Evolutionary conservation across 2,888 invertebrate genomes (phyloP), one percentile per base, ranked within the genome.

Genomic region (Creontiades dilutus): DNA sequence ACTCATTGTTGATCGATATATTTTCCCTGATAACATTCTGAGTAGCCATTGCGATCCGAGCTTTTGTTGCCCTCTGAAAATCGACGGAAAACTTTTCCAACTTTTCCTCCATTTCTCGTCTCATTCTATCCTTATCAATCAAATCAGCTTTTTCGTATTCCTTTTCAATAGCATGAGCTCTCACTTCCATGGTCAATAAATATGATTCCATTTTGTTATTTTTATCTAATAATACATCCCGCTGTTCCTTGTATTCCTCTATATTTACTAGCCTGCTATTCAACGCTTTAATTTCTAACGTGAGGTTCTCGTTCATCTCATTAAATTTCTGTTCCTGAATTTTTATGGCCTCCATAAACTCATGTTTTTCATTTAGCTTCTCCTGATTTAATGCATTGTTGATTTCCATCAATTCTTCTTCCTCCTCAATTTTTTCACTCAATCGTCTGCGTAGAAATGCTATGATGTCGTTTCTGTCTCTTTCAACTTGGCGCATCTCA

Each of bases 81-180:
- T 88, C 80, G 9, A 52, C 28, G 3, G 76, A 76, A 47, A 88
- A 80, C 52, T 52, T 48, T n/a, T 47, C 16, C 52, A 88, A 80
- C 27, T 88, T 88, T 14, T 55, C 78, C 23, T 88, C 88, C 78
- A 88, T 88, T 88, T 88, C 88, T 23, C 37, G 23, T 19, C 88
- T 76, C 88, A 88, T 88, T 27, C 80, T 48, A 3, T 88, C 78
- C 55, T 88, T 88, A 12, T 78, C 78, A 11, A 88, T 88, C 80
- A 80, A 80, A 78, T 78, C 78, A 13, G 55, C 88, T 55, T 88
- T 88, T n/a, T 88, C 88, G 88, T 78, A 88, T 52, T 88, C 78
- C 52, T 80, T 88, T 23, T 88, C 88, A 78, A 88, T 78, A 0
- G 55, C 27, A 14, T n/a, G 23, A 7, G 78, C 88, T 16, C 78